phyloP scores from a whole-genome alignment of 2,113 vertebrate genomes.

The Motacilla tschutschensis region DNA sequence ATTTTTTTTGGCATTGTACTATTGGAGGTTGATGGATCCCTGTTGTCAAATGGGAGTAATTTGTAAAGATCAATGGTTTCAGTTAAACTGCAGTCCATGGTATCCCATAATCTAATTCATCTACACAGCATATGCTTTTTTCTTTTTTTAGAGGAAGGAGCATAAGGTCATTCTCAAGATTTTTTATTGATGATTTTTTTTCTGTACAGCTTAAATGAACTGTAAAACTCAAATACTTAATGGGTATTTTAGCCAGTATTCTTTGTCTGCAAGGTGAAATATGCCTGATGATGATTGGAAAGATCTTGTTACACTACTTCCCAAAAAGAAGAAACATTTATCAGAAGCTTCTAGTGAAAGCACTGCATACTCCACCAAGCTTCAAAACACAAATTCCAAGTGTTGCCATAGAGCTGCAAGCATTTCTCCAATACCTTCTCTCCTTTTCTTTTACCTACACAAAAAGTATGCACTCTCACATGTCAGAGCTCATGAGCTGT shows the following conservation, averaged over 20 bases:
- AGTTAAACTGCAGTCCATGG: conserved; percentile 40
- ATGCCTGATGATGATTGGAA: conserved; percentile 18
- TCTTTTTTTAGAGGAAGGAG: conserved; percentile 36
- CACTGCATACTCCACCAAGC: neutral
- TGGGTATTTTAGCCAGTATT: conserved; percentile 9
- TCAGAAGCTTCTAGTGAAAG: neutral
- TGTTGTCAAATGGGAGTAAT: conserved; percentile 60
- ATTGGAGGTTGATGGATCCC: conserved; percentile 58
- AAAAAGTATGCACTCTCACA: neutral
- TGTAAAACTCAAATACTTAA: conserved; percentile 49
- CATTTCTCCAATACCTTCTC: neutral
- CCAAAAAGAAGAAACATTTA: neutral
- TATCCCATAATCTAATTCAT: conserved; percentile 50
- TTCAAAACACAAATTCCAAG: neutral
- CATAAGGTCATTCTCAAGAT: conserved; percentile 20
- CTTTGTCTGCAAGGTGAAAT: conserved; percentile 40
- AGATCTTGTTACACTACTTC: neutral
- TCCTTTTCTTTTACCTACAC: neutral
- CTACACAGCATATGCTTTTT: conserved; percentile 17
- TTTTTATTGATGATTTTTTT: conserved; percentile 17
- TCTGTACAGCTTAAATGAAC: conserved; percentile 23
- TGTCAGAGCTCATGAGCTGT: neutral
- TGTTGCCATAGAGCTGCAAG: neutral
- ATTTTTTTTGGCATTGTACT: conserved; percentile 21
- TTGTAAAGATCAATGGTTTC: conserved; percentile 71